A percentile compares a stretch with the other conserved stretches of the same genome.
These are phyloP conservation scores for Gambusia holbrooki DNA, from an alignment of 2,113 vertebrate genomes.

Conservation along the genomic window DNA sequence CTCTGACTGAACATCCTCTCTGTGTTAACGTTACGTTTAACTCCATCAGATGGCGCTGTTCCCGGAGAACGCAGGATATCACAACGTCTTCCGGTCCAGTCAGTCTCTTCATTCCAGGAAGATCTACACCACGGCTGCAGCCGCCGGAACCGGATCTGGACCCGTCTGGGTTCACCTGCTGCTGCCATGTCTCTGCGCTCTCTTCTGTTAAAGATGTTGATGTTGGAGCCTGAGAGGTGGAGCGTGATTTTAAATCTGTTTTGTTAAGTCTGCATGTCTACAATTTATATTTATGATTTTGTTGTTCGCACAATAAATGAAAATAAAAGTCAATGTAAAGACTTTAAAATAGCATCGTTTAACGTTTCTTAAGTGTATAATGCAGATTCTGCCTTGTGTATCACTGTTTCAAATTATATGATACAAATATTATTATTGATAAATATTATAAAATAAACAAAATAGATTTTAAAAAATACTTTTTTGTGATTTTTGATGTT, in stretches of 20 bases:
- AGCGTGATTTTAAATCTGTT: not conserved
- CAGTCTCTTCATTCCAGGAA: slow-evolving; percentile 40
- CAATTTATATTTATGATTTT: not conserved
- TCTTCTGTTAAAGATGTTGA: not conserved
- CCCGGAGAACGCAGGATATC: slow-evolving; percentile 12
- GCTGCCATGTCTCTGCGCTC: slow-evolving; percentile 4
- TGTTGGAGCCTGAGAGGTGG: not conserved
- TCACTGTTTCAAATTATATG: not conserved
- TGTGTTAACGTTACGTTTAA: not conserved
- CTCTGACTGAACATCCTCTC: no score
- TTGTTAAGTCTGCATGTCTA: not conserved
- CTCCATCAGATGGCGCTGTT: slow-evolving; percentile 57
- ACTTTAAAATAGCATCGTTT: not conserved
- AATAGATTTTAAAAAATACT: no score
- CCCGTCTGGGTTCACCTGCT: slow-evolving; percentile 11
- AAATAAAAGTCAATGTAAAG: not conserved
- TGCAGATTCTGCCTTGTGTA: not conserved
- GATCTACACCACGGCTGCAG: slow-evolving; percentile 24
- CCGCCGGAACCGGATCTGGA: not conserved
- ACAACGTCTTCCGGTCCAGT: slow-evolving; percentile 36
- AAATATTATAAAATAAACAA: not conserved
- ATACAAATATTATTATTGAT: not conserved
- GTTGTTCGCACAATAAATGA: not conserved
- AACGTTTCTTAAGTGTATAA: not conserved
- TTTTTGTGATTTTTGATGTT: no score